phyloP scores from a whole-genome alignment of 2,113 vertebrate genomes.

The Climacteris rufus region DNA sequence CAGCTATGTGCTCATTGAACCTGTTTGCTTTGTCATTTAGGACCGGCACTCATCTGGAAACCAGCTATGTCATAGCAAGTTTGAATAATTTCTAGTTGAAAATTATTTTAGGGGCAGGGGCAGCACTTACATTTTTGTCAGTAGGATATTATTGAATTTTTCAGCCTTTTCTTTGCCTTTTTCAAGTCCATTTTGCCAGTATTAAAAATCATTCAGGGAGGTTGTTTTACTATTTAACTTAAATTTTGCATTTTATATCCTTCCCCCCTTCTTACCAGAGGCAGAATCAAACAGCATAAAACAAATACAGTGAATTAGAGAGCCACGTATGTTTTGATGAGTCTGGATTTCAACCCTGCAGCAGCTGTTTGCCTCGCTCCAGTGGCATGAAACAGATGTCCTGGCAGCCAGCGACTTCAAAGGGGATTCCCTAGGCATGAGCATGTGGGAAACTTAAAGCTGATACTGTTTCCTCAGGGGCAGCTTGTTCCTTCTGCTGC shows the following conservation, averaged over 20 bases:
- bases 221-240: background rate
- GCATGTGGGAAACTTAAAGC: background rate
- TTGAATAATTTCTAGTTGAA: background rate
- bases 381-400: background rate
- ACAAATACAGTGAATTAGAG: background rate
- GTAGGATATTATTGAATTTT: background rate
- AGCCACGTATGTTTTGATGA: background rate
- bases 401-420: background rate
- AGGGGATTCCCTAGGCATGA: conserved; percentile 13
- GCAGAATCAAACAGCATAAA: background rate
- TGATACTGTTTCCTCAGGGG: background rate
- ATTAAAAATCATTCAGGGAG: background rate
- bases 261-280: background rate
- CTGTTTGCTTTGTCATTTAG: background rate
- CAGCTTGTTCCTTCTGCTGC: background rate
- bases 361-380: background rate
- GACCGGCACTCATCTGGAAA: background rate
- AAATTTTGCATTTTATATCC: background rate
- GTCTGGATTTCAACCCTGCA: background rate
- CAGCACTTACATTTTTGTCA: background rate
- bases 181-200: background rate
- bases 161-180: background rate
- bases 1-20: background rate
- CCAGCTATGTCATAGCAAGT: background rate
- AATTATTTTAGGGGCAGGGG: background rate